Conservation (phyloP, 2,113 vertebrate genomes). For the Erythrocercus mccallii region DNA sequence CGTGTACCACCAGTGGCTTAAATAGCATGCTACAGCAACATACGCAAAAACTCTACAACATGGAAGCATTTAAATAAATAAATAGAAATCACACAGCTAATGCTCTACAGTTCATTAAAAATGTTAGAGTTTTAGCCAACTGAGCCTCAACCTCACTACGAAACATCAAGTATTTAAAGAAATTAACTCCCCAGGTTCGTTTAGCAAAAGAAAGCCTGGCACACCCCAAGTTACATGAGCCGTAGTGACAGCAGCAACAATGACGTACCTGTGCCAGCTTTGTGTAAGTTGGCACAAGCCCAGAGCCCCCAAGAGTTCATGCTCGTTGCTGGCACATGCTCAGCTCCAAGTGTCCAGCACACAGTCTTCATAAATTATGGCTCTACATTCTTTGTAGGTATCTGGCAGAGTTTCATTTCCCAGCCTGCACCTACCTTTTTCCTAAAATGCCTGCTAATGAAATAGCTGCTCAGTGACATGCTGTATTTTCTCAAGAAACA, state of each 20-base stretch:
- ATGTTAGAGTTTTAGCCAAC: background rate
- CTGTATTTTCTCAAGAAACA: background rate
- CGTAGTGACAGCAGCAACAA: background rate
- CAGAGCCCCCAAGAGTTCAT: background rate
- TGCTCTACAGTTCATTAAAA: background rate
- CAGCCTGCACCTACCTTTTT: background rate
- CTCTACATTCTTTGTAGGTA: background rate
- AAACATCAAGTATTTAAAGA: background rate
- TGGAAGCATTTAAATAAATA: background rate
- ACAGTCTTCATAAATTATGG: background rate
- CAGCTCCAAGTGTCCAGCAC: background rate
- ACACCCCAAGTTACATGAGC: background rate
- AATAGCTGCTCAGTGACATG: background rate
- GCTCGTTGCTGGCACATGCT: background rate
- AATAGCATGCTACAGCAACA: background rate
- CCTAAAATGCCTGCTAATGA: background rate
- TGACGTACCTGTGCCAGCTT: background rate
- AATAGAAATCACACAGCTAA: background rate
- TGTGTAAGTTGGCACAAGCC: background rate
- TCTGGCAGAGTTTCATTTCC: background rate
- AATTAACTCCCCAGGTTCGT: background rate
- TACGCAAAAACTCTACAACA: background rate
- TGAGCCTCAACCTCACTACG: background rate
- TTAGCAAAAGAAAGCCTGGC: background rate
- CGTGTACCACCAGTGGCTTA: background rate